Conservation (phyloP, 2,113 vertebrate genomes). For the Marmota monax region DNA sequence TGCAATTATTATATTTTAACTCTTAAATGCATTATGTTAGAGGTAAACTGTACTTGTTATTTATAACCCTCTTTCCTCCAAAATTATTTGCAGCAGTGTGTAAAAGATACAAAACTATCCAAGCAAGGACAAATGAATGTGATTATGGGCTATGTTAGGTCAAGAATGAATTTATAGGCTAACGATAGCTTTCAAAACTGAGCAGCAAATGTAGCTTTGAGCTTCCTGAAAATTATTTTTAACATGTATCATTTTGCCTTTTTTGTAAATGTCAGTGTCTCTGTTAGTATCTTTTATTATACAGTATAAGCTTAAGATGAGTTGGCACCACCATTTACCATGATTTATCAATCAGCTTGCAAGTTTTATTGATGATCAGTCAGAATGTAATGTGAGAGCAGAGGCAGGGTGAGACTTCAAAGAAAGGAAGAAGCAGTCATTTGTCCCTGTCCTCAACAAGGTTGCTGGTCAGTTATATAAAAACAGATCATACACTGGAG, state of each 20-base stretch:
- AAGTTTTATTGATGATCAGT: slow-evolving; percentile 1
- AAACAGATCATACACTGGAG: not conserved
- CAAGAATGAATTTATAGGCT: slow-evolving; percentile 71
- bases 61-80: slow-evolving; percentile 60
- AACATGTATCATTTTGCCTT: slow-evolving; percentile 64
- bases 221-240: slow-evolving; percentile 72
- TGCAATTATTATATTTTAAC: slow-evolving; percentile 61
- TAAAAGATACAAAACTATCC: slow-evolving; percentile 64
- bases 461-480: not conserved
- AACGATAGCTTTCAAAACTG: slow-evolving; percentile 74
- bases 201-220: slow-evolving; percentile 66
- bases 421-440: not conserved
- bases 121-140: slow-evolving; percentile 74
- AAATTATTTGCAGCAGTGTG: slow-evolving; percentile 64
- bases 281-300: slow-evolving; percentile 41
- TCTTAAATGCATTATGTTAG: slow-evolving; percentile 36
- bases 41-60: slow-evolving; percentile 61
- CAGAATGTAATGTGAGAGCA: not conserved
- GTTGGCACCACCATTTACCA: not conserved
- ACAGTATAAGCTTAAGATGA: not conserved
- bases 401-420: not conserved
- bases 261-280: slow-evolving; percentile 71
- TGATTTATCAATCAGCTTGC: not conserved
- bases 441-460: not conserved
- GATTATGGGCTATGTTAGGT: slow-evolving; percentile 65